These are phyloP conservation scores for Pharmacophagus antenor DNA, from an alignment of 2,888 invertebrate species.

Conservation along the genomic window DNA sequence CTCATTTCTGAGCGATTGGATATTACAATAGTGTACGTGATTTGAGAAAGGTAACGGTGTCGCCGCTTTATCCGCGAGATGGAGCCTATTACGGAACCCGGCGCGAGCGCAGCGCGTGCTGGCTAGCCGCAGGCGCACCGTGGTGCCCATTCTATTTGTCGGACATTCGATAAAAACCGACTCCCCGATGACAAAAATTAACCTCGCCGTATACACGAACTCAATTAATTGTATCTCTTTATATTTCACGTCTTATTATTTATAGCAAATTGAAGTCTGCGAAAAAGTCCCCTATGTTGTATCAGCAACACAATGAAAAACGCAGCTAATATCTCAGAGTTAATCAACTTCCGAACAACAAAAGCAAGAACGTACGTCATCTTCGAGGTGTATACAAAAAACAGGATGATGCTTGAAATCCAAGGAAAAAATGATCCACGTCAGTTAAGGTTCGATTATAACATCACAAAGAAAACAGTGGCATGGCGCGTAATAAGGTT, in stretches of 20 bases:
- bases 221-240: conserved; percentile 27
- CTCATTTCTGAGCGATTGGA: conserved; percentile 81
- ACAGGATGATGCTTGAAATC: conserved; percentile 38
- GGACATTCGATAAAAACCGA: conserved; percentile 24
- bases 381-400: conserved; percentile 33
- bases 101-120: conserved; percentile 57
- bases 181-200: conserved; percentile 28
- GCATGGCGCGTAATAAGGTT: conserved; percentile 63
- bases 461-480: conserved; percentile 53
- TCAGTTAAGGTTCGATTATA: conserved; percentile 47
- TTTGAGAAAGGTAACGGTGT: conserved; percentile 81
- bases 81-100: conserved; percentile 60
- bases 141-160: conserved; percentile 16
- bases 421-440: conserved; percentile 40
- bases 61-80: conserved; percentile 76
- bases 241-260: conserved; percentile 20
- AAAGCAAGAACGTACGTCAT: conserved; percentile 28
- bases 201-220: conserved; percentile 24
- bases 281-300: conserved; percentile 21
- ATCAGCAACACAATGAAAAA: conserved; percentile 15
- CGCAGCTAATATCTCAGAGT: conserved; percentile 18
- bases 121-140: conserved; percentile 11
- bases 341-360: conserved; percentile 31
- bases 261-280: conserved; percentile 23
- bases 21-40: conserved; percentile 82